Percentiles rank a stretch among this genome's conserved stretches.
phyloP scores from a whole-genome alignment of 1,140 invertebrate genomes.

The Drosophila micromelanica region DNA sequence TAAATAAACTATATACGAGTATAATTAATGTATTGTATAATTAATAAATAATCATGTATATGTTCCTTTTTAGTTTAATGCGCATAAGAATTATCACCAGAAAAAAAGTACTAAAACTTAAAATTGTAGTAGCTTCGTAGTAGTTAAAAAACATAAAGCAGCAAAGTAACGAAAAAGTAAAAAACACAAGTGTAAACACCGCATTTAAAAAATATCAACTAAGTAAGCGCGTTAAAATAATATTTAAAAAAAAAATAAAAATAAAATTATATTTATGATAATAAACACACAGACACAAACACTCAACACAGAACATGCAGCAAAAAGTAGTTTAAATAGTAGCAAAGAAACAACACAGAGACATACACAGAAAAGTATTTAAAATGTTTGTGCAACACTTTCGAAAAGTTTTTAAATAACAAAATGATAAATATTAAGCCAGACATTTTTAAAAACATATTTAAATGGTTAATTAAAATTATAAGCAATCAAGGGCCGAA shows the following conservation, averaged over 20 bases:
- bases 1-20: constrained; percentile 57
- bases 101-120: constrained; percentile 62
- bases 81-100: constrained; percentile 64
- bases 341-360: constrained; percentile 45
- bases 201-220: constrained; percentile 62
- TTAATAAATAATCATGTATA: constrained; percentile 79
- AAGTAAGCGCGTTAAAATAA: constrained; percentile 62
- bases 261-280: constrained; percentile 25
- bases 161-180: constrained; percentile 31
- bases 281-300: constrained; percentile 18
- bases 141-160: constrained; percentile 48
- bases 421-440: constrained; percentile 62
- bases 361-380: constrained; percentile 52
- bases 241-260: constrained; percentile 34
- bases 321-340: constrained; percentile 67
- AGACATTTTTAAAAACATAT: constrained; percentile 55
- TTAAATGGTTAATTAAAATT: constrained; percentile 49
- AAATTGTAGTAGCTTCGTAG: constrained; percentile 73
- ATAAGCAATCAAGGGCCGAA: constrained; percentile 22
- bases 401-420: constrained; percentile 46
- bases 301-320: constrained; percentile 29
- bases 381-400: constrained; percentile 77
- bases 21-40: constrained; percentile 41
- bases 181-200: constrained; percentile 42
- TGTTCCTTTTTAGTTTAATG: constrained; percentile 84